Evolutionary conservation across 2,888 invertebrate species (phyloP), one percentile per base, ranked within the genome.

Genomic region (Trissoscelio sp.): DNA sequence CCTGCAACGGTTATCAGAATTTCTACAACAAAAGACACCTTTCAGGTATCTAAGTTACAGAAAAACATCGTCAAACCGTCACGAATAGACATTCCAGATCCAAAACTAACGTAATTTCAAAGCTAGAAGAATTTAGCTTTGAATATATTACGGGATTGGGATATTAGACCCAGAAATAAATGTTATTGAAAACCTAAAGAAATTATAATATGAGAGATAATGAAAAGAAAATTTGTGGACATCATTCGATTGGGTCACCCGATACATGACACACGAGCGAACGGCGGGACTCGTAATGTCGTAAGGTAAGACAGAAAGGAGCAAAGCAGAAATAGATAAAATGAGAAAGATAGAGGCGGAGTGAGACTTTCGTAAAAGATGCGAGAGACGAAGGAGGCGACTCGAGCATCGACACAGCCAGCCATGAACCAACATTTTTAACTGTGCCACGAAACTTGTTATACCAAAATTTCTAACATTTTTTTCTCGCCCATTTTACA

Each of bases 191-290:
- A 34, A 34, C 3, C 7, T 11, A 34, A 34, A 7, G 11, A 5
- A 34, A 34, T 34, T 34, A n/a, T n/a, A n/a, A n/a, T 11, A 34
- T 34, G 39, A 18, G 39, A 14, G 22, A 6, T 20, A 28, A 42
- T n/a, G 46, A 58, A 39, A 67, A 55, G 62, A 34, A 77, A 57
- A 67, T 69, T 67, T 58, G 57, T 64, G 53, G 16, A 64, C 46
- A 53, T 64, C 34, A 51, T 81, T 75, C 75, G 81, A 81, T 81
- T 58, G 55, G 75, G 44, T 81, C 81, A 81, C 81, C 81, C 81
- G 81, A 81, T 81, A 81, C 81, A 81, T 81, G 75, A 81, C 72
- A 77, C 80, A 70, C 77, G 80, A 64, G 48, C 80, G 58, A 80
- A 70, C 62, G 81, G 72, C 51, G 77, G 66, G 75, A 58, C 66